Base-by-base conservation (phyloP, 1,140 invertebrate genomes). In the Drosophila sp. region DNA sequence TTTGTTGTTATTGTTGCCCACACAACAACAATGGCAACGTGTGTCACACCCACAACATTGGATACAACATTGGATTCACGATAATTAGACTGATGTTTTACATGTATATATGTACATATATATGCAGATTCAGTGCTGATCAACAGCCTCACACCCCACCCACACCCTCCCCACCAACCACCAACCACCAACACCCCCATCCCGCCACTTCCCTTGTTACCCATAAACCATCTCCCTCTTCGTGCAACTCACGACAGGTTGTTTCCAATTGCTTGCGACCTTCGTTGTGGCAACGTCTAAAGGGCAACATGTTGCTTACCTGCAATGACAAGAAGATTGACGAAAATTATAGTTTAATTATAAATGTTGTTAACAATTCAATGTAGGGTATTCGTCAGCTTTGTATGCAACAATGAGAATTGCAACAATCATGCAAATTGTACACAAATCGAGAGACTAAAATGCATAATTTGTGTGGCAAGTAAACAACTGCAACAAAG, bases 21-120 rank as follows among this genome's bases (percentile, higher is more conserved):
- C 50, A 2, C 57, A 64, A 18, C 54, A 53, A 8, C 53, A 57
- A 27, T 40, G 36, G 8, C 38, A 34, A 32, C 54, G 67, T 57
- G 76, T 82, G 76, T 82, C 79, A 81, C 82, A 78, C 78, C 81
- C 77, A 75, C 82, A 11, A n/a, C n/a, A n/a, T n/a, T n/a, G 66
- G 54, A 54, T 27, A 46, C 21, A 40, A 38, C 36, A 34, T 8
- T 53, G 29, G 66, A 54, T 65, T 58, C 34, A 66, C 59, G 76
- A 79, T 87, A 89, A 87, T 87, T 87, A 67, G 76, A 34, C 21
- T 25, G 61, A 21, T 72, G 59, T 63, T 70, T 63, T 53, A 76
- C 73, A 76, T n/a, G n/a, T n/a, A n/a, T n/a, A n/a, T n/a, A n/a
- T n/a, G n/a, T n/a, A n/a, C n/a, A n/a, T n/a, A n/a, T n/a, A n/a